Conservation (phyloP, 2,797 vertebrate genomes). For the Coregonus ussuriensis region DNA sequence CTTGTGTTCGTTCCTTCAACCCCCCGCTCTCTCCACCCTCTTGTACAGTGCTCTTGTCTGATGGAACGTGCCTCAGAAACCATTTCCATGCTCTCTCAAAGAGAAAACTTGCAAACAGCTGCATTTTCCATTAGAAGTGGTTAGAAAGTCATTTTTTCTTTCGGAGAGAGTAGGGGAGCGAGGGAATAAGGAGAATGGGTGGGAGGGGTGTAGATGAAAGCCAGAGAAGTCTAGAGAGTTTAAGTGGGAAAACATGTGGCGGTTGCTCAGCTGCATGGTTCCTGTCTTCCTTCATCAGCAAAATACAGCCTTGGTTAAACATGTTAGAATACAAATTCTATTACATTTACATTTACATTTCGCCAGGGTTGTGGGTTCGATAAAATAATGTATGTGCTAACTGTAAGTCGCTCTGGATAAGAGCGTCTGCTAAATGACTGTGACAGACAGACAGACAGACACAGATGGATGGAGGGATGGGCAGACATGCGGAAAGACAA, state of each 20-base stretch:
- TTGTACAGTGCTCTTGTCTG: too few species aligned
- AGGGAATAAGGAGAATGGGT: slow-evolving; percentile 20
- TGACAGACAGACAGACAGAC: too few species aligned
- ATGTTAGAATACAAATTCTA: slow-evolving; percentile 37
- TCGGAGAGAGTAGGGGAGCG: slow-evolving; percentile 26
- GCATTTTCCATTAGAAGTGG: slow-evolving; percentile 85
- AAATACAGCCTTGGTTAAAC: slow-evolving; percentile 9
- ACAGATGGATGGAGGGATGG: background rate
- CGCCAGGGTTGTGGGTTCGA: too few species aligned
- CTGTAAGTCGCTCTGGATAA: too few species aligned
- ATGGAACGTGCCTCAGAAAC: slow-evolving; percentile 78
- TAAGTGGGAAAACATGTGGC: slow-evolving; percentile 76
- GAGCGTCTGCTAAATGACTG: too few species aligned
- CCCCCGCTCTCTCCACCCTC: too few species aligned
- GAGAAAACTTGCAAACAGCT: slow-evolving; percentile 86
- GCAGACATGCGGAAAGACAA: too few species aligned
- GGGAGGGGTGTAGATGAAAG: slow-evolving; percentile 56
- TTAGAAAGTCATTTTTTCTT: slow-evolving; percentile 72
- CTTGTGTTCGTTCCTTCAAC: slow-evolving; percentile 28
- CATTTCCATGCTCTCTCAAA: slow-evolving; percentile 77
- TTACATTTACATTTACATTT: too few species aligned
- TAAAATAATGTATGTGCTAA: too few species aligned
- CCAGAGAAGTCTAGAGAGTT: slow-evolving; percentile 77
- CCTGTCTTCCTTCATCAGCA: slow-evolving; percentile 41
- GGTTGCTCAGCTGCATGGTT: slow-evolving; percentile 69